Base-by-base conservation (phyloP, 2,113 vertebrate genomes). In the Bucco capensis region DNA sequence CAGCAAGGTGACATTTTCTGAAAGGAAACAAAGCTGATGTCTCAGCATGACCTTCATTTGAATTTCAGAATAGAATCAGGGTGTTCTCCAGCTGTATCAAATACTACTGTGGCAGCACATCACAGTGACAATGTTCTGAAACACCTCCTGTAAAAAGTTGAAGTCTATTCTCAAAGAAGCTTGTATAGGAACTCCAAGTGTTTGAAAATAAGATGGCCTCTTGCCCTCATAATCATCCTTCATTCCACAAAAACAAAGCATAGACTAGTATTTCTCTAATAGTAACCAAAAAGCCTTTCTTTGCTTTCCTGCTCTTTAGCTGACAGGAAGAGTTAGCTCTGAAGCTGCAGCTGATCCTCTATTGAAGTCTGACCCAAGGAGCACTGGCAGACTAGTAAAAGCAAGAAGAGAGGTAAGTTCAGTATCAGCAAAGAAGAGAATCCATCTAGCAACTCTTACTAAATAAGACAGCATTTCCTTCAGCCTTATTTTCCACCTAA, bases 1-100 rank as follows among this genome's bases (percentile, higher is more conserved):
- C 27, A 96, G 64, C n/a, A 99, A 88, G 57, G 98, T 98, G 96
- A 98, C 99, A 74, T 98, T 98, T 94, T 99, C 99, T 99, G 97
- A 28, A 96, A 96, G 89, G 82, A 44, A 96, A 82, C 30, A 75
- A 54, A 73, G n/a, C n/a, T 14, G 35, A 54, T 1, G 2, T 37
- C 24, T 51, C 51, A 56, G 67, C 19, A 12, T 10, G 13, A 16
- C 69, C 88, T 77, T 56, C 14, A 25, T 64, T 62, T 67, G 25
- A 37, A 66, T 56, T 33, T 47, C 69, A 58, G 75, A 77, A 50
- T 12, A 13, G 38, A 83, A 81, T n/a, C 3, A 14, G 35, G 22
- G 13, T 58, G 17, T 23, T 27, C 38, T 61, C 8, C 82, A 77
- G 58, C 44, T 40, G 18, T 30, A 46, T 9, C 31, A 22, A 46